A percentile compares a stretch with the other conserved stretches of the same genome.
Conservation (phyloP, 1,140 invertebrate species). For the Acromyrmex echinatior region DNA sequence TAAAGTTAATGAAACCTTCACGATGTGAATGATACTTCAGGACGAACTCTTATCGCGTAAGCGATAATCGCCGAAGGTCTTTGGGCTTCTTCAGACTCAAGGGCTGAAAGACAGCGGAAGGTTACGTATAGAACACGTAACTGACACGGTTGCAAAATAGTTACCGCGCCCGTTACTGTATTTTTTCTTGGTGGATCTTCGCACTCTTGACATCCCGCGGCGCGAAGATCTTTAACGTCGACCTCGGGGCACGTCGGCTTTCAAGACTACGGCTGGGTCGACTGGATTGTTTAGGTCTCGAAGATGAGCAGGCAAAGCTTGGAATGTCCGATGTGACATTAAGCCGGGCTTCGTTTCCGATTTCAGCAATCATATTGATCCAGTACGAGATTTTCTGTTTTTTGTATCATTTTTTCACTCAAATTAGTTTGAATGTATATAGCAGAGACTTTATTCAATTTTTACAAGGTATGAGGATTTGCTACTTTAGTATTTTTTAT, state of each 20-base stretch:
- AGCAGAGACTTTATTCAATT: background rate
- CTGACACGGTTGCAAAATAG: constrained; percentile 49
- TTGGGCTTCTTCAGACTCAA: background rate
- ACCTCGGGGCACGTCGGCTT: constrained; percentile 63
- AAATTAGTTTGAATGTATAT: background rate
- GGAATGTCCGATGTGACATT: background rate
- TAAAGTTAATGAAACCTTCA: constrained; percentile 6
- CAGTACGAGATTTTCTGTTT: background rate
- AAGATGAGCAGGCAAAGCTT: background rate
- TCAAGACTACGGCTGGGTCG: constrained; percentile 8
- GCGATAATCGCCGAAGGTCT: constrained; percentile 3
- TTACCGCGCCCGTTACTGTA: constrained; percentile 49
- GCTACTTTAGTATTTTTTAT: background rate
- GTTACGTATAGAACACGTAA: constrained; percentile 47
- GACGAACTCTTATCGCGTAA: background rate
- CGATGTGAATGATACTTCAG: constrained; percentile 42
- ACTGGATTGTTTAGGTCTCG: constrained; percentile 36
- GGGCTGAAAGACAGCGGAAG: constrained; percentile 53
- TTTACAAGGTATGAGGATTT: background rate
- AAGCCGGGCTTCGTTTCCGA: background rate
- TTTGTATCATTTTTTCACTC: background rate
- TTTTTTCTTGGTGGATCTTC: constrained; percentile 63
- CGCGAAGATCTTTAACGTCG: constrained; percentile 67
- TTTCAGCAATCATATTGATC: background rate
- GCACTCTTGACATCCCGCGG: constrained; percentile 63